Evolutionary conservation across 2,888 invertebrate genomes (phyloP).

Genomic region (Tenthredo scrophulariae): DNA sequence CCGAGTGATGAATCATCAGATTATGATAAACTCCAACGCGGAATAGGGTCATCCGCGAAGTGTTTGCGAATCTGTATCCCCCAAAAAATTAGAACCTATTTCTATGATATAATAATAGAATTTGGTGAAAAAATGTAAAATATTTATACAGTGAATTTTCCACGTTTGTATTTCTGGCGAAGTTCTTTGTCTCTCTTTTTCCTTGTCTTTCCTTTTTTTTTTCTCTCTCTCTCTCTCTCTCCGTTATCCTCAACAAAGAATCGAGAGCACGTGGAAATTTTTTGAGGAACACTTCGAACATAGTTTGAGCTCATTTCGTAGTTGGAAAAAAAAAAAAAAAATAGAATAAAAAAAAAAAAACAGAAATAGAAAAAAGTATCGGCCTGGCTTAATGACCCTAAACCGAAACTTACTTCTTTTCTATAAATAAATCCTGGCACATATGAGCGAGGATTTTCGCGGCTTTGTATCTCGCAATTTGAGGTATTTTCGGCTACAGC

Average conservation of each 20-base stretch:
- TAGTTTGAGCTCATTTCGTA: background rate
- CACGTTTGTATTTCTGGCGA: background rate
- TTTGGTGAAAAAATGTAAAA: background rate
- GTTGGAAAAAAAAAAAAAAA: no score
- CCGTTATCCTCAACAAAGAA: background rate
- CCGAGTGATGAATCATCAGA: background rate
- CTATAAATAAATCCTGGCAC: constrained; percentile 5
- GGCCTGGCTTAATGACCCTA: background rate
- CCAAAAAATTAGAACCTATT: background rate
- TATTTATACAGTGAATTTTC: background rate
- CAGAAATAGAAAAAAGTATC: background rate
- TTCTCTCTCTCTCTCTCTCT: no score
- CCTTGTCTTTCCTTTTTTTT: no score
- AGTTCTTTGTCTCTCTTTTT: background rate
- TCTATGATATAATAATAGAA: background rate
- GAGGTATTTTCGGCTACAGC: background rate
- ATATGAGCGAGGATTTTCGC: background rate
- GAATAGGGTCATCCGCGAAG: background rate
- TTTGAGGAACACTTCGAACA: background rate
- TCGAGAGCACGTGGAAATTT: background rate
- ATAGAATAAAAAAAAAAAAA: background rate
- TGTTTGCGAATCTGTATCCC: background rate
- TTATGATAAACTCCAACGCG: background rate
- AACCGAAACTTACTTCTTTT: constrained; percentile 19
- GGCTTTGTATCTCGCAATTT: background rate